Evolutionary conservation across 2,888 invertebrate species (phyloP).

Genomic region (Andrena marginata): DNA sequence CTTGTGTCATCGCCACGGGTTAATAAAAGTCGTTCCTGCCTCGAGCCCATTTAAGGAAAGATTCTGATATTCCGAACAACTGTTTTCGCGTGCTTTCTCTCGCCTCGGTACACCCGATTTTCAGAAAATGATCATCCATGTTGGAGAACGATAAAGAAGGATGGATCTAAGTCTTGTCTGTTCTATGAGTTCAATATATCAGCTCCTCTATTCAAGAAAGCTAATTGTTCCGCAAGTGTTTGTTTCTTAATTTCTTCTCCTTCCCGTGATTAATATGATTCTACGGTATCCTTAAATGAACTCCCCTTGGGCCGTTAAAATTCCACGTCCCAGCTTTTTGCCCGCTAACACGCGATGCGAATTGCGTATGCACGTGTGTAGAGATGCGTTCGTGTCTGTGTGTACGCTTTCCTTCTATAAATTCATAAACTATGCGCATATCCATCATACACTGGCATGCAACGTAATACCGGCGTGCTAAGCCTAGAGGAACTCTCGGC

Average conservation of each 20-base stretch:
- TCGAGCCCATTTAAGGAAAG: conserved; percentile 36
- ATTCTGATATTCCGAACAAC: background rate
- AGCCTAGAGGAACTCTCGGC: conserved; percentile 60
- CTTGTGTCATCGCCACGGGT: conserved; percentile 33
- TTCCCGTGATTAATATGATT: background rate
- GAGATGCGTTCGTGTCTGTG: conserved; percentile 16
- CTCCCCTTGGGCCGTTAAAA: background rate
- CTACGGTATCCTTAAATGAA: conserved; percentile 29
- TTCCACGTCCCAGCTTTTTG: background rate
- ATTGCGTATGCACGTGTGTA: conserved; percentile 13
- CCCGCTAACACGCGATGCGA: conserved; percentile 17
- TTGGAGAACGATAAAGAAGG: no score
- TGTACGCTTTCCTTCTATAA: conserved; percentile 48
- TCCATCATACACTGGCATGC: conserved; percentile 69
- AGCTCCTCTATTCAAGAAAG: no score
- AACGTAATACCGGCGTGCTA: conserved; percentile 69
- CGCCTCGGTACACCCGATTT: background rate
- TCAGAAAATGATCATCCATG: no score
- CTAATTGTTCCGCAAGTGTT: no score
- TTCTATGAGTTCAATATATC: no score
- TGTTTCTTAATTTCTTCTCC: no score
- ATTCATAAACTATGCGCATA: conserved; percentile 64
- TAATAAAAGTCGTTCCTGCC: conserved; percentile 26
- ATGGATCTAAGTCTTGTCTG: no score
- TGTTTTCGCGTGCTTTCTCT: no score